Conservation (phyloP, 2,888 invertebrate species). For the Agonopterix heracliana region DNA sequence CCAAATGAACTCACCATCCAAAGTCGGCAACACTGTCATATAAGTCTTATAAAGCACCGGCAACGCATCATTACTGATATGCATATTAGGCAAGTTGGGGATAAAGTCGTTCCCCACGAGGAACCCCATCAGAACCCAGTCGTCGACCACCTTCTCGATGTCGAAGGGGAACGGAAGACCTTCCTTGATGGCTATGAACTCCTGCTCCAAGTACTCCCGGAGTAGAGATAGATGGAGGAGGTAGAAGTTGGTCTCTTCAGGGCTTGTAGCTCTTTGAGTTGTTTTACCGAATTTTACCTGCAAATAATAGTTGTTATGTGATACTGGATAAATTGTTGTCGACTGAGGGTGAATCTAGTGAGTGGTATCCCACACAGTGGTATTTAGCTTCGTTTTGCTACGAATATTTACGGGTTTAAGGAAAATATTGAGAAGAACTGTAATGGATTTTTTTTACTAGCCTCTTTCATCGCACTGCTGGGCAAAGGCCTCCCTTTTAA, state of each 20-base stretch:
- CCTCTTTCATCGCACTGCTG: too few species aligned
- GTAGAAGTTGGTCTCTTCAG: conserved; percentile 95
- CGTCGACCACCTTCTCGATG: conserved; percentile 95
- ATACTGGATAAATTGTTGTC: not conserved
- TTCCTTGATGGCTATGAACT: conserved; percentile 85
- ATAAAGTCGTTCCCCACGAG: conserved; percentile 99
- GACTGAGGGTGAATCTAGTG: not conserved
- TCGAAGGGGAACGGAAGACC: conserved; percentile 85
- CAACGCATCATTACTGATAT: conserved; percentile 93
- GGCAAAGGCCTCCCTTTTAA: too few species aligned
- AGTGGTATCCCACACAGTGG: too few species aligned
- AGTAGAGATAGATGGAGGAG: conserved; percentile 93
- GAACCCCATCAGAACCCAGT: conserved; percentile 99
- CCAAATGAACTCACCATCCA: conserved; percentile 81
- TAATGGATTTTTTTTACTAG: too few species aligned
- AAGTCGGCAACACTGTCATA: conserved; percentile 87
- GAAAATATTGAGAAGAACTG: too few species aligned
- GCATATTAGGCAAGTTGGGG: conserved; percentile 95
- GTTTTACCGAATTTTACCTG: conserved; percentile 86
- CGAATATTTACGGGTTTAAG: too few species aligned
- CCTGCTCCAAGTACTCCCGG: conserved; percentile 94
- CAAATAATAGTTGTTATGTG: conserved; percentile 16
- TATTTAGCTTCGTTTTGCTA: too few species aligned
- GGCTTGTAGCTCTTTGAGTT: conserved; percentile 80
- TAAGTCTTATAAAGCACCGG: conserved; percentile 92